Conservation (phyloP, 2,797 vertebrate genomes). For the Myotis myotis region DNA sequence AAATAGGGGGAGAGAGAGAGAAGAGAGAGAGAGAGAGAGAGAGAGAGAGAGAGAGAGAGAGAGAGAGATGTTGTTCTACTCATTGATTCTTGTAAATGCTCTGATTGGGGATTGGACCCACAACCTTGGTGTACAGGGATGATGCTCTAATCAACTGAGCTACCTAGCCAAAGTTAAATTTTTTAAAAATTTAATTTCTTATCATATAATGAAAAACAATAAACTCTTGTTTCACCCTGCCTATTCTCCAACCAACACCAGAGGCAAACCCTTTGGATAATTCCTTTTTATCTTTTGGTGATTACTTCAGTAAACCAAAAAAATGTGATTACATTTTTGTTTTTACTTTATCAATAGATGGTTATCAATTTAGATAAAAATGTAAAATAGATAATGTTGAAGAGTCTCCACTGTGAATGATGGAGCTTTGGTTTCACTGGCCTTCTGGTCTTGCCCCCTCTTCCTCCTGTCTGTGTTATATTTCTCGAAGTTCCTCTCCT, state of each 20-base stretch:
- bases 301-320: neutral
- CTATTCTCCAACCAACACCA: neutral
- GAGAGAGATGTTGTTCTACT: neutral
- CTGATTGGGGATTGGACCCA: neutral
- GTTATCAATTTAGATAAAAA: neutral
- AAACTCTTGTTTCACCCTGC: neutral
- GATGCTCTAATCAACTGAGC: neutral
- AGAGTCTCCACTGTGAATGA: neutral
- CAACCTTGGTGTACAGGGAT: neutral
- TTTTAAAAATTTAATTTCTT: neutral
- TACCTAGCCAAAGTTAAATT: neutral
- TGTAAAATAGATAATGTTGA: neutral
- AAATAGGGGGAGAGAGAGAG: no score
- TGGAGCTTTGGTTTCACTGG: neutral
- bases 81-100: neutral
- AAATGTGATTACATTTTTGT: neutral
- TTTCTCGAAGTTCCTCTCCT: neutral
- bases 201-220: neutral
- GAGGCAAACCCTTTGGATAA: neutral
- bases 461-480: neutral
- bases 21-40: no score
- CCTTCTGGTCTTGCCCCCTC: neutral
- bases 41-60: neutral
- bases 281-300: slow-evolving; percentile 13
- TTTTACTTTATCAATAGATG: neutral